Evolutionary conservation across 2,797 vertebrate species (phyloP).

Genomic region (Megaceryle alcyon): DNA sequence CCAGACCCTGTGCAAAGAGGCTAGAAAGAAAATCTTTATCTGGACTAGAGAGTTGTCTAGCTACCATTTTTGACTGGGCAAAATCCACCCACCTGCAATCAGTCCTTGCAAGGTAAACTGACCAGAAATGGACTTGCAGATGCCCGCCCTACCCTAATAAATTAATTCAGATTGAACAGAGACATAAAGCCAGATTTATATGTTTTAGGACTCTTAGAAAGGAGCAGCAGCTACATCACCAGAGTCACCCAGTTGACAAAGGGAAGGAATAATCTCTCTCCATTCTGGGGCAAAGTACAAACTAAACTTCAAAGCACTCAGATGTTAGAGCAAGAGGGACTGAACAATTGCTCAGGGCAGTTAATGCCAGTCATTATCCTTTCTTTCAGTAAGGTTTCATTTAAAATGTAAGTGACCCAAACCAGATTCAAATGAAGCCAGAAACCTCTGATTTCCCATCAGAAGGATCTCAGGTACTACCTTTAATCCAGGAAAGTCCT

Average conservation of each 20-base stretch:
- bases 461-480: background rate
- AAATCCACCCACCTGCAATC: background rate
- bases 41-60: background rate
- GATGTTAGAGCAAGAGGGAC: background rate
- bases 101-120: background rate
- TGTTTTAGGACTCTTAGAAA: background rate
- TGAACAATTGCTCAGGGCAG: background rate
- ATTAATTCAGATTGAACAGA: background rate
- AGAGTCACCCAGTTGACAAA: background rate
- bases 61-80: background rate
- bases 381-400: background rate
- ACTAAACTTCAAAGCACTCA: background rate
- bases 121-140: background rate
- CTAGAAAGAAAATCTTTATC: background rate
- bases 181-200: background rate
- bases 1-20: background rate
- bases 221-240: background rate
- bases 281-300: background rate
- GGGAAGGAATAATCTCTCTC: background rate
- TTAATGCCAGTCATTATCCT: background rate
- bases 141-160: background rate
- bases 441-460: background rate
- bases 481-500: background rate
- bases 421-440: background rate
- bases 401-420: background rate